Evolutionary conservation across 2,888 invertebrate genomes (phyloP).

Genomic region (Melanostoma mellinum): DNA sequence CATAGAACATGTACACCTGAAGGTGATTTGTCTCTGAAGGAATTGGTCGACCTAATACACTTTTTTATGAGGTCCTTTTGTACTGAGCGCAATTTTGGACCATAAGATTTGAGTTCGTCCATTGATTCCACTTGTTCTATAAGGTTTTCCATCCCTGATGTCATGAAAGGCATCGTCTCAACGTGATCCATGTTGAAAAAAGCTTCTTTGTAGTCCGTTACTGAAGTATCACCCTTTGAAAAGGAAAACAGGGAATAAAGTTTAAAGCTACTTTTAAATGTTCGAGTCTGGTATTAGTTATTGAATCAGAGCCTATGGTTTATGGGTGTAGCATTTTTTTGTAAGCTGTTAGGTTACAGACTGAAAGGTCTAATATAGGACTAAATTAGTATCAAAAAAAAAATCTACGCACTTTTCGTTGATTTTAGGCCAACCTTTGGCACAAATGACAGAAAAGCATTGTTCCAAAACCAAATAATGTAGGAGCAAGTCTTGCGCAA

Average conservation of each 20-base stretch:
- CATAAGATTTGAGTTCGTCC: neutral
- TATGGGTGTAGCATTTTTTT: too few species aligned
- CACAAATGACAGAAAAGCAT: too few species aligned
- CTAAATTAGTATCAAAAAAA: too few species aligned
- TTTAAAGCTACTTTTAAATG: too few species aligned
- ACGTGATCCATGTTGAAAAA: neutral
- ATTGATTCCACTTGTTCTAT: constrained; percentile 1
- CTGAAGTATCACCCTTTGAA: constrained; percentile 13
- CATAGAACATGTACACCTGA: constrained; percentile 74
- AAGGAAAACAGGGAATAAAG: neutral
- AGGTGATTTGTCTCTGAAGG: neutral
- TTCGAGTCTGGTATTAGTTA: too few species aligned
- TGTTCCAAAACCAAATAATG: too few species aligned
- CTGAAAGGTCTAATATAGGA: too few species aligned
- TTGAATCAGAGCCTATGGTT: too few species aligned
- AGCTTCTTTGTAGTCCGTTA: constrained; percentile 11
- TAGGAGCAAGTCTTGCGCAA: too few species aligned
- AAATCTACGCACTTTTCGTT: too few species aligned
- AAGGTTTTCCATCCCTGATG: constrained; percentile 5
- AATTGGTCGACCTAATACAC: constrained; percentile 58
- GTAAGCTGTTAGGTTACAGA: too few species aligned
- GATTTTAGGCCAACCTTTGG: too few species aligned
- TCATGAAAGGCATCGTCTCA: constrained; percentile 13
- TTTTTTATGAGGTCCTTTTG: neutral
- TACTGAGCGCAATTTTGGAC: constrained; percentile 3